Conservation (phyloP, 2,113 vertebrate genomes). For the Phocoena sinus region DNA sequence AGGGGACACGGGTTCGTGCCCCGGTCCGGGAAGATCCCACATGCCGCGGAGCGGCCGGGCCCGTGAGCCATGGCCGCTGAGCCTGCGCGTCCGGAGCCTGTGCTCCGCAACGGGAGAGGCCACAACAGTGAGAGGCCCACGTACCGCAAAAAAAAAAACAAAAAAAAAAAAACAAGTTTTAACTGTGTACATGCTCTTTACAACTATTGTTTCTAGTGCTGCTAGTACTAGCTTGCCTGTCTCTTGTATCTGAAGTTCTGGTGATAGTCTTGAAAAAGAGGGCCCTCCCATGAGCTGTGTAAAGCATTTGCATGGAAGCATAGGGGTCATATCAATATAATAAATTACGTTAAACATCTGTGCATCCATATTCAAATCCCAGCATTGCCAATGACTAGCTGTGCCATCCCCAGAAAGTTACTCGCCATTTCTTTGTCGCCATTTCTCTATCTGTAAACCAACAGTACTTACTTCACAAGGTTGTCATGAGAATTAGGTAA, state of each 20-base stretch:
- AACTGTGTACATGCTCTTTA: not conserved
- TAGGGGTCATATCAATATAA: not conserved
- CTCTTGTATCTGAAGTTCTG: not conserved
- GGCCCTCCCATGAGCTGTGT: not conserved
- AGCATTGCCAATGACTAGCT: not conserved
- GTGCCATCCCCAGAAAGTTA: not conserved
- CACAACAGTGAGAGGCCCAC: no score
- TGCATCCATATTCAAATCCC: not conserved
- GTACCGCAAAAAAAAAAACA: no score
- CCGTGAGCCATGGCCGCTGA: no score
- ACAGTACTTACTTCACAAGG: not conserved
- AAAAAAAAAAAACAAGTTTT: not conserved
- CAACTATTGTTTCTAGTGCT: not conserved
- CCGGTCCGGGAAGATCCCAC: no score
- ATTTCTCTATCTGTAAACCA: not conserved
- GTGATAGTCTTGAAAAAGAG: not conserved
- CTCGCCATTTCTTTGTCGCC: not conserved
- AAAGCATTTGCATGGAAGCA: not conserved
- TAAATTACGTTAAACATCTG: not conserved
- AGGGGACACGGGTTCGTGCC: no score
- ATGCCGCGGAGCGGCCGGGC: no score
- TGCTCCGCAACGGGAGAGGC: no score
- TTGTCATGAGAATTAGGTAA: not conserved
- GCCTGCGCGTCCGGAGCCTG: no score
- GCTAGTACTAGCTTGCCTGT: not conserved